Evolutionary conservation across 2,113 vertebrate species (phyloP), one percentile per base, ranked within the genome.

Genomic region (Sinocyclocheilus maitianheensis): DNA sequence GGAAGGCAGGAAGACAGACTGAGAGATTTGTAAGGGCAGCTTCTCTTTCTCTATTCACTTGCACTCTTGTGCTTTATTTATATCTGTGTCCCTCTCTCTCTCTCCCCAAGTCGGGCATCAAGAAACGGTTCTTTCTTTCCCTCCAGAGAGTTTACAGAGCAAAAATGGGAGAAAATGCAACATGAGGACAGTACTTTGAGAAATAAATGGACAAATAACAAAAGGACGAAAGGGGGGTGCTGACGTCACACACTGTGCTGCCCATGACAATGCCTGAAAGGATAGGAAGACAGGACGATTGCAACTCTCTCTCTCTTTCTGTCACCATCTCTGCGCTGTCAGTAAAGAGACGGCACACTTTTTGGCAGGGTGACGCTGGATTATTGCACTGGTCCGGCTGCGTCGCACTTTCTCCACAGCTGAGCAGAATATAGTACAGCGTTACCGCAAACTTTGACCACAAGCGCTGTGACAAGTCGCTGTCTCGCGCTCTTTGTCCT

Each of bases 161-260:
- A 74, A 63, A 6, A 55, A 5, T 7, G 8, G 2, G 16, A 55
- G 16, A 55, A n/a, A 22, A 51, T 77, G 60, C 63, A 69, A 77
- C 74, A 79, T 74, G 83, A 65, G 74, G 84, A 84, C n/a, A 77
- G 83, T 80, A 81, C 88, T 62, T 90, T 84, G 77, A 77, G 84
- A 91, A 89, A 89, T 86, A 90, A 90, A 90, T 91, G 53, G 90
- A 89, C 81, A 89, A 88, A 90, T 87, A 88, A 91, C 90, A 82
- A 88, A 93, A 90, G 88, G 82, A 78, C 74, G 83, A 55, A 34
- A 86, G 77, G 77, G 75, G 85, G 87, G 74, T 26, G 60, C 40
- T 95, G 95, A 96, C 93, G 93, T 95, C 93, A 94, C 89, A 88
- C 84, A 78, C 78, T 88, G 90, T 92, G 94, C 94, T 95, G 95